A percentile compares a stretch with the other conserved stretches of the same genome.
These are phyloP conservation scores for Acanthisitta chloris DNA, from an alignment of 2,113 vertebrate genomes.

Conservation along the genomic window DNA sequence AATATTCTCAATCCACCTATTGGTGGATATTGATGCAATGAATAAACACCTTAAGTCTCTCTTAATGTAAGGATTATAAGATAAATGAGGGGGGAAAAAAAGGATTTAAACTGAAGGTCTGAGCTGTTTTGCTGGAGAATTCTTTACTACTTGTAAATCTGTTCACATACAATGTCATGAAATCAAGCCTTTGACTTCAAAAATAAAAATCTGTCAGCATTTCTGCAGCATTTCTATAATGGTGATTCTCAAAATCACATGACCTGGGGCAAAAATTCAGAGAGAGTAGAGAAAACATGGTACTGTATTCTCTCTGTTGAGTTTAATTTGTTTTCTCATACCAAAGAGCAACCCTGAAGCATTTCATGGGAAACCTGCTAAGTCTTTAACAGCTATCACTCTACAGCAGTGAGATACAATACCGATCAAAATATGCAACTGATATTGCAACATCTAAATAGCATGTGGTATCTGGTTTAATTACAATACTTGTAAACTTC, in stretches of 20 bases:
- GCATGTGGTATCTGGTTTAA: background rate
- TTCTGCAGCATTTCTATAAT: background rate
- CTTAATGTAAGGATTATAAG: background rate
- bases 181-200: background rate
- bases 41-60: background rate
- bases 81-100: background rate
- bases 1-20: background rate
- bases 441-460: conserved; percentile 7
- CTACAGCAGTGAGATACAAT: background rate
- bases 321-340: background rate
- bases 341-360: background rate
- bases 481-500: background rate
- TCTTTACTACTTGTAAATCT: background rate
- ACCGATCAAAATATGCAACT: background rate
- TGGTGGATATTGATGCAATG: background rate
- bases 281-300: background rate
- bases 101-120: background rate
- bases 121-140: background rate
- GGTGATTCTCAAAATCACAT: background rate
- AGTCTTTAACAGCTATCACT: background rate
- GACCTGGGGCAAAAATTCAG: background rate
- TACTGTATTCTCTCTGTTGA: background rate
- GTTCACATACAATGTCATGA: background rate
- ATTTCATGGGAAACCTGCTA: background rate
- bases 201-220: background rate